Base-by-base conservation (phyloP, 2,888 invertebrate genomes). In the Cheilosia soror region DNA sequence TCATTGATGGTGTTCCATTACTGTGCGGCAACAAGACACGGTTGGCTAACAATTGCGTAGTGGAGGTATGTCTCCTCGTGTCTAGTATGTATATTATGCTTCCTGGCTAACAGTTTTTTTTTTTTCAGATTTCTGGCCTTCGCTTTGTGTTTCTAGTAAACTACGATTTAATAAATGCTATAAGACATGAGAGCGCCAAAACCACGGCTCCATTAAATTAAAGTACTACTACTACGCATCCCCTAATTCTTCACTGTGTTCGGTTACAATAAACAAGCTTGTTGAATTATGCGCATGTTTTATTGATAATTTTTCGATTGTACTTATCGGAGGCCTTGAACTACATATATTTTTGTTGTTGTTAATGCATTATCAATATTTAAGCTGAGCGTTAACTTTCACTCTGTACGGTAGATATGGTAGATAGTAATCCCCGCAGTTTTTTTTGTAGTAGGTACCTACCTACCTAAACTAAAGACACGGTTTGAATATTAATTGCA, bases 91-190 rank as follows among this genome's bases (percentile, higher is more conserved):
- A 7, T 9, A 20, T 20, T 20, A 2, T 31, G n/a, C 60, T 71
- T 53, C 60, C 66, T 66, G 29, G 11, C 37, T 63, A 27, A 13
- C 25, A 51, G 27, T 49, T n/a, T 60, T 80, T 71, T 63, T 57
- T 29, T 37, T 85, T 87, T 11, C 53, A 89, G 96, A 96, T 98
- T 89, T 96, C 97, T 27, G 97, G 97, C 69, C 93, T 98, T 53
- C 95, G 97, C 86, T 98, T 98, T 93, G 97, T 98, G 88, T 98
- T 98, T 92, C 94, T 98, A 87, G 96, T 98, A 80, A 98, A 98
- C 92, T 97, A 97, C 91, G 98, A 98, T 89, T 93, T 98, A 63
- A 97, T 98, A 88, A 96, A 96, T 90, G 96, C 96, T 49, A 97
- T 98, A 88, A 95, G 97, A 71, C 96, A 96, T 91, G 98, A 98